Evolutionary conservation across 2,113 vertebrate genomes (phyloP), one percentile per base, ranked within the genome.

Genomic region (Pheucticus melanocephalus): DNA sequence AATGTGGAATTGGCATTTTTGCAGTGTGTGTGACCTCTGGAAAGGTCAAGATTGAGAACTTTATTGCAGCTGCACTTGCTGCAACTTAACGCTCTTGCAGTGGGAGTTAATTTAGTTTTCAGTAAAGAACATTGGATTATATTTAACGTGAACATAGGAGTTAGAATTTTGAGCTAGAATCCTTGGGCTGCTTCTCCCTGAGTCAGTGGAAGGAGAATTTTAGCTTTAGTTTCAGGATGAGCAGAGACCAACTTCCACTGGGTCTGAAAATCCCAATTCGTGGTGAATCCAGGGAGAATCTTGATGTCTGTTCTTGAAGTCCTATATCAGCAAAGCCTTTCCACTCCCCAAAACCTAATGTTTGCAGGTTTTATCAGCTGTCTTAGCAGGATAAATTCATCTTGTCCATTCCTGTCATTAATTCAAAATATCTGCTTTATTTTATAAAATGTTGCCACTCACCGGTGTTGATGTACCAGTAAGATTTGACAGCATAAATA

Each of bases 151-250:
- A 86, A 64, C n/a, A 39, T 15, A 59, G 25, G 56, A 66, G 37
- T 85, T 87, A 12, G 3, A 48, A 72, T 88, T 95, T 19, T 81
- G 47, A 93, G 37, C 47, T 85, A 1, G 10, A 14, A 63, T 94
- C 33, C 44, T 69, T 23, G n/a, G 33, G 7, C 45, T 12, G 1
- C 40, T 79, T 80, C 39, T 87, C 10, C 15, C 9, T 0, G 1
- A 39, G 15, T 51, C 70, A 66, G 5, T 45, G 42, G 21, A 60
- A 50, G 42, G 35, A 37, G 15, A 56, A 72, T 73, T 92, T 39
- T 65, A 15, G 12, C 10, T 24, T 65, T 51, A 65, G 21, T 42
- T 42, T 42, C 40, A 42, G 15, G 40, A 39, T 39, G 21, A 86
- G 14, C 33, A 59, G 51, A 85, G 24, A 30, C 31, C 70, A 66